phyloP scores from a whole-genome alignment of 1,140 invertebrate species.

The Phymorhynchus buccinoides region DNA sequence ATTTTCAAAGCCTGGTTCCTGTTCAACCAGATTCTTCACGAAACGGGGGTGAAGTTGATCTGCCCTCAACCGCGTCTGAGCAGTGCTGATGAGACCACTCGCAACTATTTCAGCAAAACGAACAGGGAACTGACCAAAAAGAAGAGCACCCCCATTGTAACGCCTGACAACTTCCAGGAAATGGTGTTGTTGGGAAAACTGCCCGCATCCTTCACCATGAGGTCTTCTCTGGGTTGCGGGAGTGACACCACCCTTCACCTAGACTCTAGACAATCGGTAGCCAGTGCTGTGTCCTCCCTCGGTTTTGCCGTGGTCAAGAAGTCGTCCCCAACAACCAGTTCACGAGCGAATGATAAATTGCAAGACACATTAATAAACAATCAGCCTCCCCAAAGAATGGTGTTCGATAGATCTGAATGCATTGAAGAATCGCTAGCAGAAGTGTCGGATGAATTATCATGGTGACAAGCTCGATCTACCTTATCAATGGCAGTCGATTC shows the following conservation, averaged over 20 bases:
- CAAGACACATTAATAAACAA: not conserved
- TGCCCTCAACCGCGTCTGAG: not conserved
- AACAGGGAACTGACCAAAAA: not conserved
- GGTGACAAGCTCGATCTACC: no score
- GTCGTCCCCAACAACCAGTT: not conserved
- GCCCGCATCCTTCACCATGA: not conserved
- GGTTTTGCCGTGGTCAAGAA: not conserved
- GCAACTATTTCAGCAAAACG: not conserved
- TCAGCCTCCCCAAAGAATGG: not conserved
- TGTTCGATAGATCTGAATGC: not conserved
- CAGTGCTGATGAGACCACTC: not conserved
- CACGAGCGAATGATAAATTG: not conserved
- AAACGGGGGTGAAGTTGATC: not conserved
- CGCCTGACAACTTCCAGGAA: not conserved
- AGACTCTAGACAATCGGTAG: not conserved
- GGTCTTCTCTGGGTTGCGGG: not conserved
- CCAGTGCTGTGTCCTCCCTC: not conserved
- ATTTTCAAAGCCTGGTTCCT: not conserved
- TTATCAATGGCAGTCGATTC: no score
- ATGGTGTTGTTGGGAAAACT: not conserved
- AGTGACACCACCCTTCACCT: not conserved
- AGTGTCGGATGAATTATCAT: not conserved
- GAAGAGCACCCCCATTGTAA: not conserved
- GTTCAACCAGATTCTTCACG: not conserved
- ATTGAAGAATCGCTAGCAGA: not conserved